Conservation (phyloP, 2,113 vertebrate genomes). For the Sminthopsis crassicaudata region DNA sequence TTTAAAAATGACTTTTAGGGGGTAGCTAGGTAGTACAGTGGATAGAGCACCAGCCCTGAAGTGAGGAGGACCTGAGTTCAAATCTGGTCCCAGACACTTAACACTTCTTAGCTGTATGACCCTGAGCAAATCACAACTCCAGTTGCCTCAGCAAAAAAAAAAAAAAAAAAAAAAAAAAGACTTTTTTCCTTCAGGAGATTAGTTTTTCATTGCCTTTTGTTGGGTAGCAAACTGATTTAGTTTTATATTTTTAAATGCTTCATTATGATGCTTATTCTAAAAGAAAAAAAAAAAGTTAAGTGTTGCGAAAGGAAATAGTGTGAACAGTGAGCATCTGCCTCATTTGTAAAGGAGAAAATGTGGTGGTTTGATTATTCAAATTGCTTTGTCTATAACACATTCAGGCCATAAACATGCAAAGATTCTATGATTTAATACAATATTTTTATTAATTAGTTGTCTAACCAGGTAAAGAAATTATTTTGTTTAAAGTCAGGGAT, state of each 20-base stretch:
- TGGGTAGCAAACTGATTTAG: constrained; percentile 23
- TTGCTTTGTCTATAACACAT: background rate
- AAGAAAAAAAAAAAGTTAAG: constrained; percentile 52
- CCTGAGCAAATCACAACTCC: too few species aligned
- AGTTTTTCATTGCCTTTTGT: constrained; percentile 25
- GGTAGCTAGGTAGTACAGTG: too few species aligned
- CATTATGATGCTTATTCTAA: constrained; percentile 60
- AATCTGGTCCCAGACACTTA: too few species aligned
- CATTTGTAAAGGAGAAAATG: constrained; percentile 59
- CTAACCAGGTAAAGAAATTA: background rate
- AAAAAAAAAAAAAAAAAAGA: background rate
- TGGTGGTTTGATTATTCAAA: constrained; percentile 65
- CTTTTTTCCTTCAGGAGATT: background rate
- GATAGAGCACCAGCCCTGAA: too few species aligned
- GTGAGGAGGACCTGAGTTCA: too few species aligned
- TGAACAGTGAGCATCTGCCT: constrained; percentile 62
- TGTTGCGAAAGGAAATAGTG: constrained; percentile 49
- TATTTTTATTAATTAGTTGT: constrained; percentile 11
- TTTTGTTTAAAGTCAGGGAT: background rate
- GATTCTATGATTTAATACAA: constrained; percentile 32
- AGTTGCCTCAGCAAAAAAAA: too few species aligned
- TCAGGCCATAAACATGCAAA: background rate
- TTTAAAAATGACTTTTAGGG: background rate
- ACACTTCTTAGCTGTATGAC: too few species aligned
- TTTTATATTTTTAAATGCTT: constrained; percentile 48